These are phyloP conservation scores for Dexiosoma caninum DNA, from an alignment of 2,888 invertebrate genomes.

Conservation along the genomic window DNA sequence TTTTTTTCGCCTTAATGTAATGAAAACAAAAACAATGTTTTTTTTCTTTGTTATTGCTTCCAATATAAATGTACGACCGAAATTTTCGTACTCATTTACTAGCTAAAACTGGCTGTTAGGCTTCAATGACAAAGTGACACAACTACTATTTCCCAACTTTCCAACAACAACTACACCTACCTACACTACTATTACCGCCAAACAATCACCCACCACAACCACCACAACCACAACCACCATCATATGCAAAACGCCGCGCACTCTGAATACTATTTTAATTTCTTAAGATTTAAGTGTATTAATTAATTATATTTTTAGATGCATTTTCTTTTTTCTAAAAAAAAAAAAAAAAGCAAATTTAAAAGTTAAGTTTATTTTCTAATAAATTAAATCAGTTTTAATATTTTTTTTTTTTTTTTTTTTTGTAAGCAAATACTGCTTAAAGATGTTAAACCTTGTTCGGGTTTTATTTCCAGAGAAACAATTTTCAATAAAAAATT, in stretches of 20 bases:
- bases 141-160: constrained; percentile 12
- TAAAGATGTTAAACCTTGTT: not conserved
- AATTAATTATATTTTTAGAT: constrained; percentile 38
- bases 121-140: not conserved
- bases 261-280: constrained; percentile 57
- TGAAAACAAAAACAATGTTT: too few relatives aligned
- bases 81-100: too few relatives aligned
- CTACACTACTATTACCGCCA: too few relatives aligned
- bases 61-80: too few relatives aligned
- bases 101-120: too few relatives aligned
- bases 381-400: constrained; percentile 14
- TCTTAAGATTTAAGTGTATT: constrained; percentile 52
- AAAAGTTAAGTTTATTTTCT: constrained; percentile 26
- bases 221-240: constrained; percentile 29
- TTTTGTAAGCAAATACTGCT: not conserved
- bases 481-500: not conserved
- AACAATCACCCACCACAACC: constrained; percentile 28
- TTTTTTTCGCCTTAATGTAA: too few relatives aligned
- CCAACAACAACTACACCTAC: constrained; percentile 28
- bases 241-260: constrained; percentile 60
- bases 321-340: constrained; percentile 13
- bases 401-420: too few relatives aligned
- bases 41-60: too few relatives aligned
- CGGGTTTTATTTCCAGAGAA: not conserved
- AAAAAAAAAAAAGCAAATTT: not conserved